Percentiles rank a stretch among this genome's conserved stretches.
phyloP scores from a whole-genome alignment of 2,888 invertebrate genomes.

The Amiota communis region DNA sequence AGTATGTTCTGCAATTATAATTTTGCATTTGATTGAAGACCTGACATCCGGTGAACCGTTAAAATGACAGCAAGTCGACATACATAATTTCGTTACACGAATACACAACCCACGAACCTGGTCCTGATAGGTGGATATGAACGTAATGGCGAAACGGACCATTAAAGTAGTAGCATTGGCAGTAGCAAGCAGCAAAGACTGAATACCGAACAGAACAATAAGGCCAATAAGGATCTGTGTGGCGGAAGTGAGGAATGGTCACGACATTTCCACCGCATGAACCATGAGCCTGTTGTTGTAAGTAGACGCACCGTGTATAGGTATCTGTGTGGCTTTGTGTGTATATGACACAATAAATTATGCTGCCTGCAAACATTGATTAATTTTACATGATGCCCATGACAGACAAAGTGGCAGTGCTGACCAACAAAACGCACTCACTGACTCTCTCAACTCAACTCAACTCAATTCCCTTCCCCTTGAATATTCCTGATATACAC shows the following conservation, averaged over 20 bases:
- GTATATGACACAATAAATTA: slow-evolving; percentile 67
- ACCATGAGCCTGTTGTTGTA: slow-evolving; percentile 1
- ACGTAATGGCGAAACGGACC: neutral
- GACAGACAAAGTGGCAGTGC: slow-evolving; percentile 43
- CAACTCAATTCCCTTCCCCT: no score
- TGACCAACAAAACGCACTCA: slow-evolving; percentile 14
- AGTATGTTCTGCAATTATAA: slow-evolving; percentile 52
- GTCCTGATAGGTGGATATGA: neutral
- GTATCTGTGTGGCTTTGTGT: slow-evolving; percentile 41
- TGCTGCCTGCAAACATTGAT: slow-evolving; percentile 61
- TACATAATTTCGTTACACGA: slow-evolving; percentile 18
- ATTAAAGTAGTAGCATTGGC: neutral
- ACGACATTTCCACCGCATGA: neutral
- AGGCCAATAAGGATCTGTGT: no score
- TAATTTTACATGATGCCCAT: slow-evolving; percentile 61
- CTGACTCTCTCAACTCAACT: slow-evolving; percentile 16
- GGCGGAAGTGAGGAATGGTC: slow-evolving; percentile 44
- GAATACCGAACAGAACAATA: neutral
- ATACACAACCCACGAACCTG: no score
- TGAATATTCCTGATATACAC: neutral
- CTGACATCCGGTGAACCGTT: slow-evolving; percentile 35
- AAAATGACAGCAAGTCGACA: slow-evolving; percentile 21
- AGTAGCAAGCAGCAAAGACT: neutral
- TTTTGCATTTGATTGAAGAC: slow-evolving; percentile 64
- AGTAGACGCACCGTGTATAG: slow-evolving; percentile 25